Conservation (phyloP, 1,140 invertebrate genomes). For the Pogonognathellus flavescens region DNA sequence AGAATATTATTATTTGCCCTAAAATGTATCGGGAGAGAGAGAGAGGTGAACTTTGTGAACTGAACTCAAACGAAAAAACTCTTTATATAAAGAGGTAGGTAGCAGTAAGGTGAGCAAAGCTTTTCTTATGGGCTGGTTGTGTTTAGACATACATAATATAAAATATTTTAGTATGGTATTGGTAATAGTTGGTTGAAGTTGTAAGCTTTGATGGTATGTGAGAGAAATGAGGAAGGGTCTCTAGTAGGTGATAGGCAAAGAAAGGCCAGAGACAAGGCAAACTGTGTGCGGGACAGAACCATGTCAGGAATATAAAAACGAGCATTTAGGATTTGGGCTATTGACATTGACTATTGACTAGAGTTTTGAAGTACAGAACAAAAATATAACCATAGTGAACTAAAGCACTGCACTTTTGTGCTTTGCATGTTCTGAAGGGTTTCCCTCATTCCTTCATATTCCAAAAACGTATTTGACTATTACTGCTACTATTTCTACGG, state of each 20-base stretch:
- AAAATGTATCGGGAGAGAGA: no score
- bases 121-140: no score
- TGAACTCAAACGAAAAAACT: no score
- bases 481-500: neutral
- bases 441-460: conserved; percentile 22
- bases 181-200: conserved; percentile 32
- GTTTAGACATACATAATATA: no score
- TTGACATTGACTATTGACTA: conserved; percentile 60
- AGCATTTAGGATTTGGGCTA: conserved; percentile 55
- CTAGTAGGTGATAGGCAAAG: conserved; percentile 30
- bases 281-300: conserved; percentile 44
- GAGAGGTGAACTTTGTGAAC: no score
- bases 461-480: neutral
- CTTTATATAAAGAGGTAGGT: no score
- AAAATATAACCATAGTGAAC: conserved; percentile 27
- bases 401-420: neutral
- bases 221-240: conserved; percentile 47
- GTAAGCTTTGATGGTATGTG: conserved; percentile 31
- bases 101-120: no score
- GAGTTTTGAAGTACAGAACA: conserved; percentile 48
- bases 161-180: neutral
- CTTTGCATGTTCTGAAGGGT: conserved; percentile 33
- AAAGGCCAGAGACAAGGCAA: conserved; percentile 11
- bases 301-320: conserved; percentile 44
- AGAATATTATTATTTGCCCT: neutral